Percentiles rank a stretch among this genome's conserved stretches.
Evolutionary conservation across 2,113 vertebrate genomes (phyloP).

Genomic region (Cavia aperea): DNA sequence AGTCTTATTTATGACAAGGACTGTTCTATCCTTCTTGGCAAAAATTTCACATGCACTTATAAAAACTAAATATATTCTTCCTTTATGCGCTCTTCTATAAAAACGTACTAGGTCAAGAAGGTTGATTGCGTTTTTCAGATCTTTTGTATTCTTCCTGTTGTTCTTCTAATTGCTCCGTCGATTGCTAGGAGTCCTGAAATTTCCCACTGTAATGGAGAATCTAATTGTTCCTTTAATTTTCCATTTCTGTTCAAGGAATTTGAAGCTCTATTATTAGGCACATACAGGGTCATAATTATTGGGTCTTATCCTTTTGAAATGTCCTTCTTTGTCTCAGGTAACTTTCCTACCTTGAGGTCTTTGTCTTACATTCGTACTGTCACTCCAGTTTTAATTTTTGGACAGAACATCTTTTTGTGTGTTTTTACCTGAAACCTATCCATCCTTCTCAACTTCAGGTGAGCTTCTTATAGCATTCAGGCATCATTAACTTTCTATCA

Average conservation of each 20-base stretch:
- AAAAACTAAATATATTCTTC: constrained; percentile 6
- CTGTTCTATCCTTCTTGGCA: not conserved
- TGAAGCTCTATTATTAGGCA: not conserved
- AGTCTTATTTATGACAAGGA: not conserved
- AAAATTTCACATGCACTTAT: not conserved
- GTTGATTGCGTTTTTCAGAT: not conserved
- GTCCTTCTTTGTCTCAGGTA: not conserved
- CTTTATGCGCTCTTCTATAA: not conserved
- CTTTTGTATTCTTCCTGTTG: not conserved
- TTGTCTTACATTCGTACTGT: not conserved
- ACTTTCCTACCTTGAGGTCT: not conserved
- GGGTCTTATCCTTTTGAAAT: not conserved
- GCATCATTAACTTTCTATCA: not conserved
- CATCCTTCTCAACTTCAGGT: not conserved
- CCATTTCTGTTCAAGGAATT: not conserved
- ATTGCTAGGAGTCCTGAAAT: not conserved
- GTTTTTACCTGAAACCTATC: not conserved
- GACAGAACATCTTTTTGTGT: not conserved
- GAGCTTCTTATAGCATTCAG: not conserved
- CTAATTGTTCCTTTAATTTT: not conserved
- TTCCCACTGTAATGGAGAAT: not conserved
- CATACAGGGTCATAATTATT: not conserved
- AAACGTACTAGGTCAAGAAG: not conserved
- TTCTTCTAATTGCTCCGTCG: not conserved
- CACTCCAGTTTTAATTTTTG: not conserved